Evolutionary conservation across 2,888 invertebrate genomes (phyloP), one percentile per base, ranked within the genome.

Genomic region (Seira musarum): DNA sequence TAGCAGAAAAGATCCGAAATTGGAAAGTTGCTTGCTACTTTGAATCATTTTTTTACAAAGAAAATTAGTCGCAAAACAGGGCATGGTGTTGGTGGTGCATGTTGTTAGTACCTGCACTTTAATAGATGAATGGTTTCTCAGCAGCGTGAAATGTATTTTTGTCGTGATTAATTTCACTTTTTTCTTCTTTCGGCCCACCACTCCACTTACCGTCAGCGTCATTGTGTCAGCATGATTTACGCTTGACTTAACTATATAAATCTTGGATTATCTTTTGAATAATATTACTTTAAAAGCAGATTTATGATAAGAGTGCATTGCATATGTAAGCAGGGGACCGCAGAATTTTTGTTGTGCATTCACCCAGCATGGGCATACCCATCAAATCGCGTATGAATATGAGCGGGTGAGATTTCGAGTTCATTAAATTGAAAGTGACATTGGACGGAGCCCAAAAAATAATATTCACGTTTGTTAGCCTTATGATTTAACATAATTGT

Each of bases 151-250:
- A 63, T 61, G 61, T 67, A 40, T 68, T 75, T 69, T 67, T 68
- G 60, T 67, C 68, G 77, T 77, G 77, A 77, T 77, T 77, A 77
- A 77, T 77, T 77, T 77, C 77, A 77, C 77, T 77, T 77, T 77
- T 76, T 77, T 63, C 53, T 53, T 65, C 40, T 40, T 40, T 40
- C 35, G 53, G 65, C 35, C 65, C 65, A 77, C 70, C 69, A 77
- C 40, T 40, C 40, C 13, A 40, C 40, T 40, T 40, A 40, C 40
- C 40, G 40, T n/a, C 40, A 40, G 6, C 40, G 40, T 40, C 40
- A 13, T 40, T 13, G 40, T 40, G 13, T 40, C 40, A 8, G 40
- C 40, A 40, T 75, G 75, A 69, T 75, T 68, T 69, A 77, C 70
- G 77, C 77, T 77, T 57, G 69, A 70, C 70, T 77, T 77, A 70